Base-by-base conservation (phyloP, 2,797 vertebrate species). In the Crocodylus rhombifer region DNA sequence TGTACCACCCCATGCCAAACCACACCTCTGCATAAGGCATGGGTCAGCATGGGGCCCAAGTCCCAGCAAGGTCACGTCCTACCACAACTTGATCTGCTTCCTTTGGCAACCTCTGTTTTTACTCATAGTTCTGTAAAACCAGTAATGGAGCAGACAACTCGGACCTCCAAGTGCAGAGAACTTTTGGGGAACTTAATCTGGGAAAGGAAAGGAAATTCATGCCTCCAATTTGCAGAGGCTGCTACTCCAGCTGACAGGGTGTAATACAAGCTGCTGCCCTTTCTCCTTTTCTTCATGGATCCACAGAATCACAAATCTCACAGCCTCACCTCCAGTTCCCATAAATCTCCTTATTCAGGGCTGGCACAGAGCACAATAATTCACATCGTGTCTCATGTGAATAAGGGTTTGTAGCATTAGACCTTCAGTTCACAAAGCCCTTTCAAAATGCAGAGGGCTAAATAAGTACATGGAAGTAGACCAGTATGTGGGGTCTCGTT, bases 241-340 rank as follows among this genome's bases (percentile, higher is more conserved):
- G 1, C 2, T 42, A 8, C 42, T 42, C 42, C 42, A 42, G 42
- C 42, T 42, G 42, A 42, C 42, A 42, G 42, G 42, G 1, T 42
- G 21, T 36, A 79, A 80, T 0, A 90, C 21, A 67, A 85, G 56
- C 42, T 25, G 6, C 67, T 89, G 8, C 33, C 0, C n/a, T 85
- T 94, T 14, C 26, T 77, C 15, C 18, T 57, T 5, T 71, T 62
- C 30, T 12, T 12, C 28, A 17, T 1, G 2, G n/a, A 42, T 84
- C 13, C 17, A 3, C 0, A 0, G 57, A 76, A 64, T 76, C 56
- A 87, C 86, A 33, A 0, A 0, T n/a, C 57, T 84, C 21, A 18
- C 60, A 80, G 79, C 21, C 30, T 14, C 21, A 62, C n/a, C 14
- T 3, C 2, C 1, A 71, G 58, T 13, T 81, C 61, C 3, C 14